These are phyloP conservation scores for Dipodomys merriami DNA, from an alignment of 2,113 vertebrate genomes.

Conservation along the genomic window DNA sequence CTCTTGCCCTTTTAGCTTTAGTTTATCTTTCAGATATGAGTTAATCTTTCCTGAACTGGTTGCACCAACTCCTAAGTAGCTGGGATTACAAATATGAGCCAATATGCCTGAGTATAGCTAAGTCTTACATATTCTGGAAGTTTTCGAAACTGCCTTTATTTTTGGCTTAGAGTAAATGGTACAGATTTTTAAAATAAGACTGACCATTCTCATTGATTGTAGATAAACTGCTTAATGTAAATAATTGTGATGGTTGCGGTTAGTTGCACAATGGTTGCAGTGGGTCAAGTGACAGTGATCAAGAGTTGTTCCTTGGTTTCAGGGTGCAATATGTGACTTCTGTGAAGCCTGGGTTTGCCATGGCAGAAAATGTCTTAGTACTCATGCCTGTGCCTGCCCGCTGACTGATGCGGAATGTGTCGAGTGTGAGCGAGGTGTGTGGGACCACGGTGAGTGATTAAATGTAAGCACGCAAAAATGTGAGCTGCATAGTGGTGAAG, in stretches of 20 bases:
- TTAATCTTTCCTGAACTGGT: too few relatives aligned
- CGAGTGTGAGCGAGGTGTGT: conserved; percentile 96
- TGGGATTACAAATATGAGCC: too few relatives aligned
- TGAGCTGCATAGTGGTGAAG: not conserved
- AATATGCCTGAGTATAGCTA: not conserved
- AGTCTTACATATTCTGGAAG: not conserved
- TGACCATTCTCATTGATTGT: not conserved
- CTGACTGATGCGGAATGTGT: conserved; percentile 95
- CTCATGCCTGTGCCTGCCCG: conserved; percentile 94
- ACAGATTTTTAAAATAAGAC: not conserved
- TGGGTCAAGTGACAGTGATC: not conserved
- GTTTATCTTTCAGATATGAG: too few relatives aligned
- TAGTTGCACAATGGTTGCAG: not conserved
- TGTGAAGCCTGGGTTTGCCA: conserved; percentile 99
- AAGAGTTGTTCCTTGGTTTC: conserved; percentile 57
- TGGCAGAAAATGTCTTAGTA: conserved; percentile 95
- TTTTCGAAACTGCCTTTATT: not conserved
- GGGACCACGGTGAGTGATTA: conserved; percentile 94
- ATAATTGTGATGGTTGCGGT: not conserved
- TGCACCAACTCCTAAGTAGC: too few relatives aligned
- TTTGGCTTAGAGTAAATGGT: not conserved
- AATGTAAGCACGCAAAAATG: rapidly evolving
- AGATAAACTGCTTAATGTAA: not conserved
- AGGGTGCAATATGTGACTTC: conserved; percentile 99
- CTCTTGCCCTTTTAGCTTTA: too few relatives aligned